Percentiles rank a stretch among this genome's conserved stretches.
These are phyloP conservation scores for Notiomystis cincta DNA, from an alignment of 2,113 vertebrate species.

Conservation along the genomic window DNA sequence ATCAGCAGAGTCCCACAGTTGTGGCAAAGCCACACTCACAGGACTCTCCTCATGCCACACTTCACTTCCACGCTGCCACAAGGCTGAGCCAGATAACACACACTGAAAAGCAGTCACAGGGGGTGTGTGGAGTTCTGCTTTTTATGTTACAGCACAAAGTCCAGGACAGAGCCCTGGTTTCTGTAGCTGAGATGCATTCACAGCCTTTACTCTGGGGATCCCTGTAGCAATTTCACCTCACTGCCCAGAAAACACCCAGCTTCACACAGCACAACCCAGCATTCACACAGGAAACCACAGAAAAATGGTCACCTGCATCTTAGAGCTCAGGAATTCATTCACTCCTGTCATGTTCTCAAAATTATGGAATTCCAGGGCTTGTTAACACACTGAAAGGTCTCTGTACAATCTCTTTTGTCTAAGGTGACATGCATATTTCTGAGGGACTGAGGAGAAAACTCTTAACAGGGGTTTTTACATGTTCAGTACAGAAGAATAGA, in stretches of 20 bases:
- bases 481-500: background rate
- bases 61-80: background rate
- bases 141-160: background rate
- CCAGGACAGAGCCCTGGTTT: rapidly evolving
- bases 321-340: background rate
- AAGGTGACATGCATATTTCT: background rate
- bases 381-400: background rate
- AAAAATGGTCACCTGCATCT: background rate
- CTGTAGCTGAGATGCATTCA: background rate
- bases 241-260: background rate
- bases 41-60: background rate
- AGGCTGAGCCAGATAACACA: background rate
- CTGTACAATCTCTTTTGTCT: background rate
- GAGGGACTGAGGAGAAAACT: background rate
- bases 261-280: background rate
- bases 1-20: background rate
- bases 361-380: background rate
- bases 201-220: background rate
- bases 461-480: background rate
- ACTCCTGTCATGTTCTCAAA: background rate
- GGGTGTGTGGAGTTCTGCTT: rapidly evolving
- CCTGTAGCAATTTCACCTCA: background rate
- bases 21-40: background rate
- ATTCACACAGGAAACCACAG: background rate
- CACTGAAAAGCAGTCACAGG: background rate